Evolutionary conservation across 2,888 invertebrate genomes (phyloP).

Genomic region (Cantharis nigra): DNA sequence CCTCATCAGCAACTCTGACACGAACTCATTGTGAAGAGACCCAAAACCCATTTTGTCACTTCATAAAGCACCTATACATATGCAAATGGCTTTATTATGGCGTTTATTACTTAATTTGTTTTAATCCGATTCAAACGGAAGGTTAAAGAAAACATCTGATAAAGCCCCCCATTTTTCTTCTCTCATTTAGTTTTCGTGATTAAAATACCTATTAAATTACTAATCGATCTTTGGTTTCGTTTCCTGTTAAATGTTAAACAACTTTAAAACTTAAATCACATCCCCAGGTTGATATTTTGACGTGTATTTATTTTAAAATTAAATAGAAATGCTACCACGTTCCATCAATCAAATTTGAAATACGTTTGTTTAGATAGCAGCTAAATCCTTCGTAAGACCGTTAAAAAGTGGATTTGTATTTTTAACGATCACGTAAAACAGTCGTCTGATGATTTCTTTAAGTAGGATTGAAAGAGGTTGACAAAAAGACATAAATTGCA

Average conservation of each 20-base stretch:
- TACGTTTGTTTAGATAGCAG: neutral
- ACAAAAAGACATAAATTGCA: no score
- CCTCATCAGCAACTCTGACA: conserved; percentile 17
- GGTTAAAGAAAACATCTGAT: neutral
- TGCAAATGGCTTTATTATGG: neutral
- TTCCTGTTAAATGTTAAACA: neutral
- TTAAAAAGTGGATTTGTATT: neutral
- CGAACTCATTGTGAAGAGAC: conserved; percentile 13
- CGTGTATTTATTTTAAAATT: neutral
- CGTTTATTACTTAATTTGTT: neutral
- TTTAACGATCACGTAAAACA: neutral
- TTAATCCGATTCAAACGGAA: neutral
- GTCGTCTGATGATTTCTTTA: neutral
- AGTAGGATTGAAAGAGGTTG: neutral
- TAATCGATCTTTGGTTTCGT: neutral
- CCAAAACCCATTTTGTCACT: neutral
- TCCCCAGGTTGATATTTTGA: neutral
- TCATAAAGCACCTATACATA: neutral
- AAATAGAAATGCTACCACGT: neutral
- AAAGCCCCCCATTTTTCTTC: neutral
- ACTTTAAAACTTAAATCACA: neutral
- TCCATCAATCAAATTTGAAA: neutral
- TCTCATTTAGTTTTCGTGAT: neutral
- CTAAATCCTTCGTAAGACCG: neutral
- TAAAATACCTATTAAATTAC: neutral